phyloP scores from a whole-genome alignment of 30 jellyfish, hydroid and myxozoan genomes.

The Cassiopea andromeda region DNA sequence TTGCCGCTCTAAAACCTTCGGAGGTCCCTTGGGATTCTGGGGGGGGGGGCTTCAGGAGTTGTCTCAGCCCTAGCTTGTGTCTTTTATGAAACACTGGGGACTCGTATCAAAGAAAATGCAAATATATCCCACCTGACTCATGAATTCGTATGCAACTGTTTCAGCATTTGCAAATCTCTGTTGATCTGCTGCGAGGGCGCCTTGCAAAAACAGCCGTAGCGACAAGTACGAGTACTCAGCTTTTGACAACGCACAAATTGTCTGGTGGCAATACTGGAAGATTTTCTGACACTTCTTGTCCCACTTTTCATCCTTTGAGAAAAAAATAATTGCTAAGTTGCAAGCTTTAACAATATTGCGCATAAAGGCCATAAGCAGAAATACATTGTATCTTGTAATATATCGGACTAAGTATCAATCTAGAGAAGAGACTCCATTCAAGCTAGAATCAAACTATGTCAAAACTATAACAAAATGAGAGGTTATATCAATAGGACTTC shows the following conservation, averaged over 20 bases:
- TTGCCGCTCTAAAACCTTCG: no score
- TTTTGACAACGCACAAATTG: constrained; percentile 97
- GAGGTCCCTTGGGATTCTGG: no score
- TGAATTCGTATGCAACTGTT: constrained; percentile 98
- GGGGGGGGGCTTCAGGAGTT: no score
- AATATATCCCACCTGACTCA: constrained; percentile 96
- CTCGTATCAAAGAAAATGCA: no score
- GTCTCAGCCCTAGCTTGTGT: no score
- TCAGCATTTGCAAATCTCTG: constrained; percentile 97
- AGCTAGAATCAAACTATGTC: no score
- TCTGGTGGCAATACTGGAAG: constrained; percentile 97
- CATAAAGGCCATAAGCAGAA: not conserved
- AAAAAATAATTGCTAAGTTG: not conserved
- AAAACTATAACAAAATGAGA: no score
- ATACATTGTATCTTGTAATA: not conserved
- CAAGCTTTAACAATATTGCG: not conserved
- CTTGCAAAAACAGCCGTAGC: constrained; percentile 92
- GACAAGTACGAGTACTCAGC: constrained; percentile 98
- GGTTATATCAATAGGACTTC: no score
- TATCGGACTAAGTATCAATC: no score
- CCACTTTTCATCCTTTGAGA: constrained; percentile 95
- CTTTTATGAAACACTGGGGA: no score
- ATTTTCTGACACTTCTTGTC: constrained; percentile 98
- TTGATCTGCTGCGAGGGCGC: constrained; percentile 99
- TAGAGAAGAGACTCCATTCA: no score